Evolutionary conservation across 2,888 invertebrate genomes (phyloP).

Genomic region (Thymelicus acteon): DNA sequence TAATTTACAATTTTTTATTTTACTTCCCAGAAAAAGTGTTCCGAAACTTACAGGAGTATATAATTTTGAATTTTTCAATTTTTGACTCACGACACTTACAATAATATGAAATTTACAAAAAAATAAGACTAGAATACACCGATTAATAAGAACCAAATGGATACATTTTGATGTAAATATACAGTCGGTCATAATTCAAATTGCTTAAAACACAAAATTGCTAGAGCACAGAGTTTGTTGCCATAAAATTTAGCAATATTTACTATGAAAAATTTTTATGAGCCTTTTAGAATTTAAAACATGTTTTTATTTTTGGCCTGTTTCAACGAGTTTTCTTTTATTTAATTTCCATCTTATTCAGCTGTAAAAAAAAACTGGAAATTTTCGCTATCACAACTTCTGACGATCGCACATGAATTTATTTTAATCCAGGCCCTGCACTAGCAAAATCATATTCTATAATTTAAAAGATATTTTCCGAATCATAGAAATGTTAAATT

Average conservation of each 20-base stretch:
- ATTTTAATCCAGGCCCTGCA: too few species aligned
- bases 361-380: too few species aligned
- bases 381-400: too few species aligned
- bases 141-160: constrained; percentile 56
- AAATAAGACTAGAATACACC: constrained; percentile 79
- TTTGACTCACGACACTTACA: constrained; percentile 52
- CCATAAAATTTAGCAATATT: background rate
- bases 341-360: too few species aligned
- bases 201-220: constrained; percentile 4
- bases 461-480: too few species aligned
- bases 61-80: constrained; percentile 42
- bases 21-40: constrained; percentile 55
- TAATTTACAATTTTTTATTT: constrained; percentile 56
- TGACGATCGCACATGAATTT: too few species aligned
- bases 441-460: too few species aligned
- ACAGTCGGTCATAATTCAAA: constrained; percentile 24
- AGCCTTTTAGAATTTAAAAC: too few species aligned
- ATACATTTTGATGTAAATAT: constrained; percentile 32
- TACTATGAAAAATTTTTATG: too few species aligned
- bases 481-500: too few species aligned
- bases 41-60: constrained; percentile 43
- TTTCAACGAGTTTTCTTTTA: too few species aligned
- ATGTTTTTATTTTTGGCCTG: too few species aligned
- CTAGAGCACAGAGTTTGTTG: background rate
- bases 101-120: constrained; percentile 55